phyloP scores from a whole-genome alignment of 37 sponge, comb jelly and placozoan species.

The Mnemiopsis leidyi region DNA sequence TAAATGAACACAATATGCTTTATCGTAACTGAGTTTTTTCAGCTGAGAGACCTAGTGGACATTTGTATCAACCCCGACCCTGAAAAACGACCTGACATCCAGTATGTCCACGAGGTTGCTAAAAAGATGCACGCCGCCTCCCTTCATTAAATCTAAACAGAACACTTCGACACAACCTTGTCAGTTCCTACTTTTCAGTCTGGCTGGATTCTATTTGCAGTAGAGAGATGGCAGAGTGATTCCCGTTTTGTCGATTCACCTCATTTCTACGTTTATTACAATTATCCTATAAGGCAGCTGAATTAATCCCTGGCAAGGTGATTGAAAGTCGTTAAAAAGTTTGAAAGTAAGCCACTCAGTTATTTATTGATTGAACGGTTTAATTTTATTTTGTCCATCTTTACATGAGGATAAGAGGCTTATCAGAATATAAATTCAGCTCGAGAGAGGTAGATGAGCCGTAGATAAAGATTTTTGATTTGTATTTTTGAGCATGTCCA shows the following conservation, averaged over 20 bases:
- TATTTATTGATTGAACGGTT: not conserved
- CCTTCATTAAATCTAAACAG: constrained; percentile 27
- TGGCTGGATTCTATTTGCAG: too few species aligned
- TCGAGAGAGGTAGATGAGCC: not conserved
- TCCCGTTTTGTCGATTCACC: too few species aligned
- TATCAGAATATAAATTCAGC: not conserved
- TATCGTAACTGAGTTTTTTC: too few species aligned
- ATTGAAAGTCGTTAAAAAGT: too few species aligned
- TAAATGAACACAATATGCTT: too few species aligned
- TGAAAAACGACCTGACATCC: constrained; percentile 83
- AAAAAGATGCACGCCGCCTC: constrained; percentile 76
- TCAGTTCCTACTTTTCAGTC: too few species aligned
- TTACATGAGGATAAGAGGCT: not conserved
- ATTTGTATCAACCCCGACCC: constrained; percentile 90
- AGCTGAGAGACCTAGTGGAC: constrained; percentile 86
- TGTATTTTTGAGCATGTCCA: not conserved
- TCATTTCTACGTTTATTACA: too few species aligned
- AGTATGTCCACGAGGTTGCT: constrained; percentile 80
- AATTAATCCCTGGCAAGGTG: too few species aligned
- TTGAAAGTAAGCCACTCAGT: not conserved
- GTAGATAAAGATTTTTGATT: not conserved
- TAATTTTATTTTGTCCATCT: not conserved
- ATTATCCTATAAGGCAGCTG: too few species aligned
- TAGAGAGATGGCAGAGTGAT: too few species aligned
- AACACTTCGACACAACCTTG: too few species aligned